Evolutionary conservation across 2,888 invertebrate species (phyloP).

Genomic region (Idaea dimidiata): DNA sequence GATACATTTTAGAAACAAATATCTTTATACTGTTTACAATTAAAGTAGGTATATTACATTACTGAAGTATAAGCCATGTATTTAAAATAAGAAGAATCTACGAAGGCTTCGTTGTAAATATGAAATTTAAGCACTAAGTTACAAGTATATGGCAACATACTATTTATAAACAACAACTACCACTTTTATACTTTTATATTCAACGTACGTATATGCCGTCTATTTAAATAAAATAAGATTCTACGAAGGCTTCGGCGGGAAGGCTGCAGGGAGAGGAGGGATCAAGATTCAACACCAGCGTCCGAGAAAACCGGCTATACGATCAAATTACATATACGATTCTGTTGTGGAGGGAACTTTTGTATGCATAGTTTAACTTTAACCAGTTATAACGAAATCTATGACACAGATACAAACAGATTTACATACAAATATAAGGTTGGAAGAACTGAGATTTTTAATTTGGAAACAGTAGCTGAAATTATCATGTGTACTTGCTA

Average conservation of each 20-base stretch:
- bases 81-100: no score
- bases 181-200: no score
- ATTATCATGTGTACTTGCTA: not conserved
- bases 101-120: no score
- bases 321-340: slow-evolving; percentile 45
- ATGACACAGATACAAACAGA: not conserved
- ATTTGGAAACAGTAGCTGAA: not conserved
- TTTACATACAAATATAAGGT: not conserved
- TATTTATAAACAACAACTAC: no score
- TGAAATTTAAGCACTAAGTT: no score
- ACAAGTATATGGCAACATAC: no score
- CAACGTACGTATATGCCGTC: not conserved
- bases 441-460: not conserved
- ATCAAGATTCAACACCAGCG: slow-evolving; percentile 59
- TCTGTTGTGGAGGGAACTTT: slow-evolving; percentile 32
- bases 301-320: slow-evolving; percentile 52
- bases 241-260: slow-evolving; percentile 35
- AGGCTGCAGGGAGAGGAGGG: slow-evolving; percentile 56
- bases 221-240: not conserved
- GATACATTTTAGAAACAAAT: no score
- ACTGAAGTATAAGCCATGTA: no score
- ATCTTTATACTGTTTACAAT: no score
- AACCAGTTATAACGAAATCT: not conserved
- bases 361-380: slow-evolving; percentile 9
- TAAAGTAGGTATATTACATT: no score